Evolutionary conservation across 2,888 invertebrate species (phyloP).

Genomic region (Sminthurides aquaticus): DNA sequence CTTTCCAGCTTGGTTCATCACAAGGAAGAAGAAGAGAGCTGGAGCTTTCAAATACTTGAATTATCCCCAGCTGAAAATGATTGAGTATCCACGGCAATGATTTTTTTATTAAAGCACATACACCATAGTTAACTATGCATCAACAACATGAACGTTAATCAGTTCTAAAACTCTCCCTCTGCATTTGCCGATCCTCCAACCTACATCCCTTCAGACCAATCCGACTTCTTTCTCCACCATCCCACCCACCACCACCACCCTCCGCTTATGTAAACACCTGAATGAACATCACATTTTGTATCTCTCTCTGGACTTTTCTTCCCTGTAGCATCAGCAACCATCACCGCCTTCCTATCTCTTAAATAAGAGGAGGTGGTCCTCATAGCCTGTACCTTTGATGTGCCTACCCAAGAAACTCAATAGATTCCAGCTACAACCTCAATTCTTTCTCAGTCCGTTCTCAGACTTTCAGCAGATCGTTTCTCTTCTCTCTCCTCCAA

Average conservation of each 20-base stretch:
- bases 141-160: too few relatives aligned
- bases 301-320: neutral
- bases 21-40: neutral
- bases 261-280: neutral
- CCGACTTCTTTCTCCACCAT: neutral
- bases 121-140: too few relatives aligned
- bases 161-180: neutral
- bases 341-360: too few relatives aligned
- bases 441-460: slow-evolving; percentile 22
- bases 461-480: slow-evolving; percentile 23
- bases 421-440: slow-evolving; percentile 13
- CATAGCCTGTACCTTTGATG: slow-evolving; percentile 5
- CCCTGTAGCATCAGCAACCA: too few relatives aligned
- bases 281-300: neutral
- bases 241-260: neutral
- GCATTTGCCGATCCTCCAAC: neutral
- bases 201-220: neutral
- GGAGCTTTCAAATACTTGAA: too few relatives aligned
- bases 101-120: too few relatives aligned
- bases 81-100: too few relatives aligned
- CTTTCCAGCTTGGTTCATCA: too few relatives aligned
- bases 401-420: neutral
- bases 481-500: slow-evolving; percentile 13
- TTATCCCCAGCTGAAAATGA: too few relatives aligned
- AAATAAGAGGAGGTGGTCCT: too few relatives aligned